Evolutionary conservation across 2,797 vertebrate genomes (phyloP), one percentile per base, ranked within the genome.

Genomic region (Delichon dasypus): DNA sequence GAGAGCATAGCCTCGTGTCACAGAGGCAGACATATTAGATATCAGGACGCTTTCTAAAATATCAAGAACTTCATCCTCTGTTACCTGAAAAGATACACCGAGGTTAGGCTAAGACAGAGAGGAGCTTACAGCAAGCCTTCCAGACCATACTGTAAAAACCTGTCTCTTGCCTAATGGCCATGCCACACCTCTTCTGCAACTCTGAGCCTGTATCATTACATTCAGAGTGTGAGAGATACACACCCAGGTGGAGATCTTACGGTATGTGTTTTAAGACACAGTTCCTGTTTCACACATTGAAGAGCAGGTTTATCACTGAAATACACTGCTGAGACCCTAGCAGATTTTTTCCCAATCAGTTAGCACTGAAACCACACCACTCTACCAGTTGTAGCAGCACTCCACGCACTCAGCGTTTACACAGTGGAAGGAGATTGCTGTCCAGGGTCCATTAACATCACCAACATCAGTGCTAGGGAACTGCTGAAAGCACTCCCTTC

Each of bases 31-130:
- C 98, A 99, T 97, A 97, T 99, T 99, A 86, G 99, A 99, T 94
- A 99, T 99, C 51, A 99, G 98, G 45, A 99, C 96, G 45, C 98
- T 99, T 98, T 99, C 99, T 97, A 99, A 98, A 97, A 99, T 99
- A 88, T 99, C 99, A 91, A 99, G 98, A 84, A 99, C 99, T 98
- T 99, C 99, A 97, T 99, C 99, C 94, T 99, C 99, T 73, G 99
- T 98, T 96, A 99, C 99, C 99, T 99, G 95, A 20, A 94, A 96
- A 68, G 54, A 73, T 53, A 92, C 36, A 62, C 85, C 44, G 42
- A 62, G 10, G 27, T 66, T 91, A 51, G 77, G 36, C 26, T 30
- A 66, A 67, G 74, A 55, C 12, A 71, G 57, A 90, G 27, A 73
- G 9, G 8, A 70, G 32, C 29, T 45, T 64, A 77, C 65, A 61